Conservation (phyloP, 2,888 invertebrate species). For the Cryptosula pallasiana region DNA sequence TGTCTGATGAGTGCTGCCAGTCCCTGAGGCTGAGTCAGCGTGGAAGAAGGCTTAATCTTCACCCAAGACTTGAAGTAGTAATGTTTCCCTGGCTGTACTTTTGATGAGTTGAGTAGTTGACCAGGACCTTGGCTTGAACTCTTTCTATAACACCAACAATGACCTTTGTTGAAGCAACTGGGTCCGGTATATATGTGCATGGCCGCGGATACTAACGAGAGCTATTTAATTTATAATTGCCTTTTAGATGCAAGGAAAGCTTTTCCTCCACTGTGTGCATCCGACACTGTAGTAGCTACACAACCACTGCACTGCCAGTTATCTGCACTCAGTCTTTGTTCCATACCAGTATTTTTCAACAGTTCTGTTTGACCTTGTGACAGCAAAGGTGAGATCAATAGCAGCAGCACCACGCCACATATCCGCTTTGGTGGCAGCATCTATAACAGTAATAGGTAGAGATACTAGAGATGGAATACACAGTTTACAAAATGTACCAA, state of each 20-base stretch:
- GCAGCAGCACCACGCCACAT: no score
- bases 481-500: no score
- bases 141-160: no score
- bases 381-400: background rate
- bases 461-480: no score
- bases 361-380: background rate
- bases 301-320: background rate
- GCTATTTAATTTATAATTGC: no score
- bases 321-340: background rate
- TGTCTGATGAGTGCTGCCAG: background rate
- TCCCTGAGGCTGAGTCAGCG: background rate
- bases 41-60: background rate
- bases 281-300: background rate
- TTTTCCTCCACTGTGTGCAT: background rate
- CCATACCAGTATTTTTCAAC: background rate
- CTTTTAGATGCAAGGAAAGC: no score
- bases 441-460: no score
- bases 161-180: no score
- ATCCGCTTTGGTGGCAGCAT: no score
- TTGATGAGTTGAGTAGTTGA: background rate
- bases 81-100: background rate
- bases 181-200: no score
- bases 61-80: background rate
- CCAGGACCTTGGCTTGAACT: no score
- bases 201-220: no score